phyloP scores from a whole-genome alignment of 1,140 invertebrate genomes.

The Calycopis cecrops region DNA sequence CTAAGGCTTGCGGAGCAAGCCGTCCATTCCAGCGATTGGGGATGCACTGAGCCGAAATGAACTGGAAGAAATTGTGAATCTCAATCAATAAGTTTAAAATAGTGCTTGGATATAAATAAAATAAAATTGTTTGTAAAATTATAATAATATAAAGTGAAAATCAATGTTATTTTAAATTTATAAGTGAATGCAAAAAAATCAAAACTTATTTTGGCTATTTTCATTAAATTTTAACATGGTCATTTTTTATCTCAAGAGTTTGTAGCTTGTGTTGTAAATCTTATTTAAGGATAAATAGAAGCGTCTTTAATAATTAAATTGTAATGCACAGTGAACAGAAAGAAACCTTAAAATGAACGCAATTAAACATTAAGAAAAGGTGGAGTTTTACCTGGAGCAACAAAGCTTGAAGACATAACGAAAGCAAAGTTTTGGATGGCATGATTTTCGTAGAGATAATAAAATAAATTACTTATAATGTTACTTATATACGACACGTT shows the following conservation, averaged over 20 bases:
- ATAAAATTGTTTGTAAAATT: too few species aligned
- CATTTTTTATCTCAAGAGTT: too few species aligned
- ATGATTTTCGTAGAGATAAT: neutral
- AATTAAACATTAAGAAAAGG: neutral
- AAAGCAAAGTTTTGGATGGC: neutral
- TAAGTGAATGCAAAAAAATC: too few species aligned
- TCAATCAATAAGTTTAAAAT: neutral
- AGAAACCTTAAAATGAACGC: too few species aligned
- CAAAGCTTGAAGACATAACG: neutral
- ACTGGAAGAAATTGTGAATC: neutral
- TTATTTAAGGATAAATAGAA: too few species aligned
- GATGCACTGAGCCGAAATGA: neutral
- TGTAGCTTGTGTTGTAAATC: too few species aligned
- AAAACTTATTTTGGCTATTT: neutral
- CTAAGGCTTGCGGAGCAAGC: neutral
- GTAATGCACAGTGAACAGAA: too few species aligned
- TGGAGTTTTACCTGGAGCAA: neutral
- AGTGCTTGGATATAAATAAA: too few species aligned
- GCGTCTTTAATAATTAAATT: too few species aligned
- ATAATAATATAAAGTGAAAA: too few species aligned
- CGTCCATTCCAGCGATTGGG: neutral
- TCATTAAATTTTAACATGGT: neutral
- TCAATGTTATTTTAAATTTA: too few species aligned
- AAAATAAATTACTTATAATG: neutral
- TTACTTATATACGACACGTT: neutral